Base-by-base conservation (phyloP, 1,140 invertebrate species). In the Ptiloglossa arizonensis region DNA sequence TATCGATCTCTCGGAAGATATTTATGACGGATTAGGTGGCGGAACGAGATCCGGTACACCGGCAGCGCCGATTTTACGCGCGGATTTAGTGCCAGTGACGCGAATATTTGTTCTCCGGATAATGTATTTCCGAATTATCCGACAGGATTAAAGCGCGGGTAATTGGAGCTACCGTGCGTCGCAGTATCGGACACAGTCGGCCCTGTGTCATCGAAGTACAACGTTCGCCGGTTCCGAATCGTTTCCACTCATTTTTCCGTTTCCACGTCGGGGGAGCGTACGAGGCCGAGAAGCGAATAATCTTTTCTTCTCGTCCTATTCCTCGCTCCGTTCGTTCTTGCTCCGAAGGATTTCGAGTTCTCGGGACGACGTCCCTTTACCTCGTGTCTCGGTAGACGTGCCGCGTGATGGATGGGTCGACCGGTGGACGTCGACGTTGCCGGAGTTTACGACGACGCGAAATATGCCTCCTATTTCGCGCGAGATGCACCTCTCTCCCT, bases 121-220 rank as follows among this genome's bases (percentile, higher is more conserved):
- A 82, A 82, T 70, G 64, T 73, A 67, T 82, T 74, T 67, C 52
- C 46, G 71, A 76, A 81, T 77, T 82, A 82, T 76, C 48, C 60
- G 60, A 38, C 48, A 2, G 62, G 72, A 77, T 80, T 77, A 71
- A 81, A 82, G 63, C 41, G 46, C 22, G 32, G 46, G 35, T 62
- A 78, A 78, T 78, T 70, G 56, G 48, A 46, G 66, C n/a, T 29
- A 59, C 38, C 15, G 54, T 2, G 17, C 54, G 54, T 57, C 17
- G 54, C 17, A 13, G 11, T 6, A 56, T 32, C 15, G 29, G 54
- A 27, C 19, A 29, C 15, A 32, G 54, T 27, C 22, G 15, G 17
- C 13, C 1, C 19, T n/a, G 13, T 3, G 13, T 24, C 15, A 22
- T 38, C n/a, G 24, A 41, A 29, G 32, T 48, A 15, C 27, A 19